Evolutionary conservation across 1,140 invertebrate genomes (phyloP).

Genomic region (Eumaeus atala): DNA sequence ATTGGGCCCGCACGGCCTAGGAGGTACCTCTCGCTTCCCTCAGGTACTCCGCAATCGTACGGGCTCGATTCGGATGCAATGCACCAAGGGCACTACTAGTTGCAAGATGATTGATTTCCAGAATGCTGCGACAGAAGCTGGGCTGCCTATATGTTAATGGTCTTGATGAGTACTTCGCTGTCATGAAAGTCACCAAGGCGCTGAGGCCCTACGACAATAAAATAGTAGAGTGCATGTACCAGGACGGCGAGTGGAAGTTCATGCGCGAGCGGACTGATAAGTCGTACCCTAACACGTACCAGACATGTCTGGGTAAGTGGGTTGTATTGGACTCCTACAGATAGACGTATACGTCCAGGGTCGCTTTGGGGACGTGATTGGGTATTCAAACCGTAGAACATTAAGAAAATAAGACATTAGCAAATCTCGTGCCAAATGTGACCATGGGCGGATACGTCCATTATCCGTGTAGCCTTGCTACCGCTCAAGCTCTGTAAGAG

Average conservation of each 20-base stretch:
- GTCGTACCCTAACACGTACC: constrained; percentile 93
- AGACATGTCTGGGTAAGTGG: constrained; percentile 84
- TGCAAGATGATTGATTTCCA: constrained; percentile 54
- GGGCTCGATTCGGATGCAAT: too few relatives aligned
- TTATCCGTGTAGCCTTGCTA: too few relatives aligned
- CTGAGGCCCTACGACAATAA: constrained; percentile 90
- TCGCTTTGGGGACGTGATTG: not conserved
- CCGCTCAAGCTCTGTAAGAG: too few relatives aligned
- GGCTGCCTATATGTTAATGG: constrained; percentile 89
- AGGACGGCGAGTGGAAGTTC: constrained; percentile 89
- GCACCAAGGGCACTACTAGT: too few relatives aligned
- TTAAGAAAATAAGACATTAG: too few relatives aligned
- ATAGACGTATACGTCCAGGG: too few relatives aligned
- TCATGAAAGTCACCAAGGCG: constrained; percentile 85
- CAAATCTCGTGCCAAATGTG: too few relatives aligned
- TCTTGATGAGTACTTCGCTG: constrained; percentile 76
- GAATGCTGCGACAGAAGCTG: constrained; percentile 83
- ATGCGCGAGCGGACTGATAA: constrained; percentile 98
- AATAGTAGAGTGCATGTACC: constrained; percentile 95
- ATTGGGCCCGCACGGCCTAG: too few relatives aligned
- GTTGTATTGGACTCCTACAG: not conserved
- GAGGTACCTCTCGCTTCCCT: too few relatives aligned
- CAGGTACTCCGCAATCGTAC: too few relatives aligned
- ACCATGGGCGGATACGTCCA: too few relatives aligned
- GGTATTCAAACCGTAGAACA: too few relatives aligned